Conservation (phyloP, 2,113 vertebrate species). For the Corvus moneduloides region DNA sequence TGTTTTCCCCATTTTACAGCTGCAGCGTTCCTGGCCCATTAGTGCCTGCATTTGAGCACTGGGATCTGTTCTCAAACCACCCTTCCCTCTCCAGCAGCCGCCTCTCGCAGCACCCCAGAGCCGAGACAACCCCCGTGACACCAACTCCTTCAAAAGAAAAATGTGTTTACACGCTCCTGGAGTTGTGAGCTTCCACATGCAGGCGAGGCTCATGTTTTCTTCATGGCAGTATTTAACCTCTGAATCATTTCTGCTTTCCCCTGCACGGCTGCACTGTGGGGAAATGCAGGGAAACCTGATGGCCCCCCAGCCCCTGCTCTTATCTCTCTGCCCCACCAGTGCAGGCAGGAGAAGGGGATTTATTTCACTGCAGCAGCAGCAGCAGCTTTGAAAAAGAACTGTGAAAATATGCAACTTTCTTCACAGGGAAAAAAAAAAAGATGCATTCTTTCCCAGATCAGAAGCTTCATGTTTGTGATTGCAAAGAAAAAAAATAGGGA, state of each 20-base stretch:
- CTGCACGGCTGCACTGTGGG: not conserved
- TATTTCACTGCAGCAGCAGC: not conserved
- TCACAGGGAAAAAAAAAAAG: not conserved
- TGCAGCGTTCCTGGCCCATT: slow-evolving; percentile 14
- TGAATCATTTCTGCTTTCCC: not conserved
- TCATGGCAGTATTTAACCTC: not conserved
- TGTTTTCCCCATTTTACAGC: not conserved
- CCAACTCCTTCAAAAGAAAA: not conserved
- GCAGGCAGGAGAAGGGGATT: not conserved
- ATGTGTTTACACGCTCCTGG: not conserved
- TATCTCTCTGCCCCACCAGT: fast-evolving
- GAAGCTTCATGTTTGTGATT: not conserved
- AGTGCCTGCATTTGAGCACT: not conserved
- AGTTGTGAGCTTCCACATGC: not conserved
- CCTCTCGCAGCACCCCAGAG: not conserved
- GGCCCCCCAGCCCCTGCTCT: not conserved
- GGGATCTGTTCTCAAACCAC: not conserved
- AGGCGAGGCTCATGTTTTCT: not conserved
- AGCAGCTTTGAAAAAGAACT: not conserved
- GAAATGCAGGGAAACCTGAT: not conserved
- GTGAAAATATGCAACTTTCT: not conserved
- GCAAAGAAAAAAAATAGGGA: not conserved
- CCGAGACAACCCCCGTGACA: not conserved
- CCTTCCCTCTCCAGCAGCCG: not conserved
- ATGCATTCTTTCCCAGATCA: not conserved